Evolutionary conservation across 2,888 invertebrate genomes (phyloP), one percentile per base, ranked within the genome.

Genomic region (Notocelia uddmanniana): DNA sequence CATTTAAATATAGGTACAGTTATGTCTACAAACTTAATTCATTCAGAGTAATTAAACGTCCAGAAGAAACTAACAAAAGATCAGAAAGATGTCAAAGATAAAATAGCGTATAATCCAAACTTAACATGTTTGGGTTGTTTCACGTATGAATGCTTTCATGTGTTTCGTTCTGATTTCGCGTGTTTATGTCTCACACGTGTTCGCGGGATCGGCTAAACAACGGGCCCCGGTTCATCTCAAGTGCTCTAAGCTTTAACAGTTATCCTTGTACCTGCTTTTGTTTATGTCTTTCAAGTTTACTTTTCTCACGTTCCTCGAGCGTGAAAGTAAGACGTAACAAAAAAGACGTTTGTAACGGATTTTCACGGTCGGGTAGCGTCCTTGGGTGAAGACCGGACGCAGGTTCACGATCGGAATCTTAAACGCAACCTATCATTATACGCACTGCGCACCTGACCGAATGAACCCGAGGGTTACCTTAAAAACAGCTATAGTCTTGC

Each of bases 321-420:
- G 67, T 72, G 72, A 72, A 72, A 68, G 72, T 62, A 41, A 72
- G 72, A 68, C 72, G 62, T 62, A 67, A 60, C 54, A 67, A 67
- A 45, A 52, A 72, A 69, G 72, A 67, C 21, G 26, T 55, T 76
- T 85, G 82, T 92, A 93, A 93, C 93, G 93, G 89, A 90, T 85
- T 93, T 90, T 83, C 81, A 89, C 87, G 93, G 86, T 89, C 81
- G 83, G 84, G 74, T 76, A 83, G 77, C 84, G 88, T 81, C 90
- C 86, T 90, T 85, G 85, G 87, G 82, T 76, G 76, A 83, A 83
- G 83, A 81, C 83, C 85, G 89, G 87, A 74, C 78, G 80, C 89
- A 89, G 89, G 92, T 90, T 89, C 78, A 62, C 55, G 57, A 58
- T 68, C 72, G 68, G 67, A 55, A 60, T 72, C 67, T 72, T 62